Conservation (phyloP, 1,140 invertebrate genomes). For the Archegozetes longisetosus region DNA sequence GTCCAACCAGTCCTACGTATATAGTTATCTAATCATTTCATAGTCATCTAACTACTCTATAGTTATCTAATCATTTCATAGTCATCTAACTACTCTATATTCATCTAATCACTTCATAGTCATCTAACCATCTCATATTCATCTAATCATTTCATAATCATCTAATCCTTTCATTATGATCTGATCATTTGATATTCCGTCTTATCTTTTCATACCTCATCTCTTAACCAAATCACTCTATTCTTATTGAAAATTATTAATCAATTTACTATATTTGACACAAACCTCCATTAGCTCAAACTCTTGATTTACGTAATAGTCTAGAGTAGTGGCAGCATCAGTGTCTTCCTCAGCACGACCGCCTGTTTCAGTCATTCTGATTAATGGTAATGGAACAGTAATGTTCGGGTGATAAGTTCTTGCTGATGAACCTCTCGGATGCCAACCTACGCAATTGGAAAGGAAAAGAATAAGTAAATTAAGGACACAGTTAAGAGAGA, state of each 20-base stretch:
- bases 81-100: too few relatives aligned
- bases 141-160: too few relatives aligned
- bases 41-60: too few relatives aligned
- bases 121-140: too few relatives aligned
- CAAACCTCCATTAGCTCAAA: constrained; percentile 9
- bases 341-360: not conserved
- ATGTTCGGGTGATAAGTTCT: not conserved
- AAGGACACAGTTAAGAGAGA: constrained; percentile 3
- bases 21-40: too few relatives aligned
- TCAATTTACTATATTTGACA: not conserved
- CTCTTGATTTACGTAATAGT: not conserved
- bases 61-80: too few relatives aligned
- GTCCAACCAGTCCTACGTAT: constrained; percentile 71
- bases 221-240: too few relatives aligned
- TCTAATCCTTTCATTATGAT: too few relatives aligned
- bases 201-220: too few relatives aligned
- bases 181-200: too few relatives aligned
- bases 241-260: too few relatives aligned
- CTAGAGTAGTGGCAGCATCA: not conserved
- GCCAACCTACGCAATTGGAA: not conserved
- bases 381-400: not conserved
- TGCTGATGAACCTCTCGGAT: constrained; percentile 1
- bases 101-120: too few relatives aligned
- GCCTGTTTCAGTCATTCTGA: not conserved
- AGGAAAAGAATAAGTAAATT: not conserved